Evolutionary conservation across 2,797 vertebrate species (phyloP), one percentile per base, ranked within the genome.

Genomic region (Triplophysa bombifrons): DNA sequence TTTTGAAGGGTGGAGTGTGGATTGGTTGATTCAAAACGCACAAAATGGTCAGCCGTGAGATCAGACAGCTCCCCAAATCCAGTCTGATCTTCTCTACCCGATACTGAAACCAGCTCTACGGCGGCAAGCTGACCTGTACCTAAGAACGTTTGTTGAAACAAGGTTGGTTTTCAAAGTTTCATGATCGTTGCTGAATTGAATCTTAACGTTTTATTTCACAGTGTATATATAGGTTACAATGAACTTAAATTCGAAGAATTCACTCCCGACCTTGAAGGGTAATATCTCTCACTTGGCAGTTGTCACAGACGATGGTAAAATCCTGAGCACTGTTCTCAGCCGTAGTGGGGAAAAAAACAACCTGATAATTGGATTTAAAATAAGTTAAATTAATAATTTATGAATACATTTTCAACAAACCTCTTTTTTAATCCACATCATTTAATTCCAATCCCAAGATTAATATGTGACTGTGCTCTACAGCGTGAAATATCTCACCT

Each of bases 241-340:
- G 5, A 27, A 27, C 25, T 16, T 77, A 34, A 25, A 53, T 68
- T 55, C 38, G n/a, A 8, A 51, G 34, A 38, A 51, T 48, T 48
- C 46, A 6, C 50, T 90, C 20, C 19, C 13, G 70, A 98, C 98
- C 98, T 96, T 91, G 82, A 8, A 95, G 80, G 72, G 91, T 94
- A 85, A 99, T 83, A 53, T 96, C 92, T 84, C 86, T 94, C 55
- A 93, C 87, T 81, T 95, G 97, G 87, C 95, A 98, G 88, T 95
- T 96, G 92, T 98, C 95, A 85, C 96, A 98, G 53, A 94, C 88
- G 1, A 98, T 56, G 44, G 91, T 89, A 83, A 96, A 98, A 56
- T 78, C 88, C 85, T 93, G 90, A 61, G 90, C 78, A 10, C 84
- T 91, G 65, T 64, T 90, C 72, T 91, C 94, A 10, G 92, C 83